phyloP scores from a whole-genome alignment of 2,797 vertebrate species.

The Tokudaia tokunoshimensis region DNA sequence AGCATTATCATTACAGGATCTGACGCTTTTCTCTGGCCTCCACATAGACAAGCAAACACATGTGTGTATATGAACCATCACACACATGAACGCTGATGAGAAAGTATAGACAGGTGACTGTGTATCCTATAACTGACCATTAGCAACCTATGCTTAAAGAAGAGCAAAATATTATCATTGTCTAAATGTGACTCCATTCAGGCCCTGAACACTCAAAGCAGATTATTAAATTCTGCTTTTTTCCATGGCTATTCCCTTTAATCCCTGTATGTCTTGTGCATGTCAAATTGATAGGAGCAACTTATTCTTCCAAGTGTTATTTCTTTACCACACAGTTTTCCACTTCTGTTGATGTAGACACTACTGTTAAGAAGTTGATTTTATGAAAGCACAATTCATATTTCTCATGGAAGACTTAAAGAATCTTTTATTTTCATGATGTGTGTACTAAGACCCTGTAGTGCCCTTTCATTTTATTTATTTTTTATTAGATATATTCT shows the following conservation, averaged over 20 bases:
- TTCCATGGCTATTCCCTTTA: neutral
- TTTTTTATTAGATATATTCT: too few relatives aligned
- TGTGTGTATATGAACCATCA: neutral
- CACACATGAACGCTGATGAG: too few relatives aligned
- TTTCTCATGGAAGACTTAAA: neutral
- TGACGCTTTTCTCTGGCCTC: neutral
- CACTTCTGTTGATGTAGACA: neutral
- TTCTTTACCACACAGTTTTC: neutral
- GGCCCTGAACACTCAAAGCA: neutral
- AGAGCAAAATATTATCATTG: neutral
- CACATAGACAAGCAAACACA: neutral
- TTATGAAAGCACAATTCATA: conserved; percentile 31
- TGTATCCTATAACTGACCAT: neutral
- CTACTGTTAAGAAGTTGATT: neutral
- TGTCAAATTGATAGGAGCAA: neutral
- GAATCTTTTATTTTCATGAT: neutral
- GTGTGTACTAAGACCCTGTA: neutral
- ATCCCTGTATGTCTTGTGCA: neutral
- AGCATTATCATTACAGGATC: neutral
- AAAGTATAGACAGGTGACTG: neutral
- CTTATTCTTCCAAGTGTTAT: neutral
- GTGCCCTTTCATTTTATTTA: neutral
- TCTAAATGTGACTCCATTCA: neutral
- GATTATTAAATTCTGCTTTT: neutral
- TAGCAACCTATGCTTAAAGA: neutral